A percentile compares a stretch with the other conserved stretches of the same genome.
These are phyloP conservation scores for Serranus cabrilla DNA, from an alignment of 2,797 vertebrate genomes.

Conservation along the genomic window DNA sequence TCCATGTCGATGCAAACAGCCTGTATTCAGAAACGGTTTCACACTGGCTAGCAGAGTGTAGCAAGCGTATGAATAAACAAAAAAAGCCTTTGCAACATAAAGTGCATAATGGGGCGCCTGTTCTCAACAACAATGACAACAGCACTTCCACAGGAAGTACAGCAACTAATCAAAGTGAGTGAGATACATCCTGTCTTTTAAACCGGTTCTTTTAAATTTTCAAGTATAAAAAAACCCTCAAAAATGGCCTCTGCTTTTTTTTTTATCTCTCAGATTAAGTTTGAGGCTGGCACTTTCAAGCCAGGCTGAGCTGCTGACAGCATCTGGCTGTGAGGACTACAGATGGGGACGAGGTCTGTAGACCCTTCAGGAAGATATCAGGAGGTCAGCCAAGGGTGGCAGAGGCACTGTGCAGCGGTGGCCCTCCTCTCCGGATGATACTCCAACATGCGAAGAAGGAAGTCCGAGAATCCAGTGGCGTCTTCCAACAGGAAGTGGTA, in stretches of 20 bases:
- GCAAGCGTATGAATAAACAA: too few relatives aligned
- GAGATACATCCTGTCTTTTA: too few relatives aligned
- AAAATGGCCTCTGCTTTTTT: constrained; percentile 6
- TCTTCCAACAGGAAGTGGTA: constrained; percentile 84
- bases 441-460: constrained; percentile 87
- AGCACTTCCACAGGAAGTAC: too few relatives aligned
- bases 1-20: too few relatives aligned
- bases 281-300: not conserved
- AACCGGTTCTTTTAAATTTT: too few relatives aligned
- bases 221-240: not conserved
- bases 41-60: too few relatives aligned
- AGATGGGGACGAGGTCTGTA: not conserved
- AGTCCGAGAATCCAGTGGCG: constrained; percentile 81
- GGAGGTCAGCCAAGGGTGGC: constrained; percentile 86
- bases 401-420: constrained; percentile 87
- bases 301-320: constrained; percentile 8
- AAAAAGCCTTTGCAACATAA: too few relatives aligned
- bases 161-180: too few relatives aligned
- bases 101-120: too few relatives aligned
- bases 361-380: constrained; percentile 26
- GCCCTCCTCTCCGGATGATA: constrained; percentile 85
- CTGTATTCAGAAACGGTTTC: too few relatives aligned
- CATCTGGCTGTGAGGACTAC: constrained; percentile 39
- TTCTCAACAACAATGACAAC: too few relatives aligned
- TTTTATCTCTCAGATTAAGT: constrained; percentile 1